A percentile compares a stretch with the other conserved stretches of the same genome.
Evolutionary conservation across 2,113 vertebrate genomes (phyloP).

Genomic region (Syngnathus floridae): DNA sequence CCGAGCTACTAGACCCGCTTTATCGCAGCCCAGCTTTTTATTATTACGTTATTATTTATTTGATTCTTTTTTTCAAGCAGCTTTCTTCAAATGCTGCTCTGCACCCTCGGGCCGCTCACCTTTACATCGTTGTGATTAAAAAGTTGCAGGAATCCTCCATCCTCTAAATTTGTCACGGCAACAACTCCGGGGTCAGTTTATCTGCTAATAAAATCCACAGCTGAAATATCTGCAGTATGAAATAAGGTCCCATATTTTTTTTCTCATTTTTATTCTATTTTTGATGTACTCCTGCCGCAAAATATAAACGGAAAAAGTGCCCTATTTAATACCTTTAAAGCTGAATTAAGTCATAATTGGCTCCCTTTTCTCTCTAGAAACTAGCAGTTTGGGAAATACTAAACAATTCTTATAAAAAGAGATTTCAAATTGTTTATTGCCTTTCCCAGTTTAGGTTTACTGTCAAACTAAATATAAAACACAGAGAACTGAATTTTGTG

Average conservation of each 20-base stretch:
- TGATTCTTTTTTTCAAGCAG: conserved; percentile 17
- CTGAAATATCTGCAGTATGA: conserved; percentile 40
- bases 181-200: conserved; percentile 43
- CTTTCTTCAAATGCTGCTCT: conserved; percentile 26
- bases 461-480: no score
- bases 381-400: no score
- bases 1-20: conserved; percentile 33
- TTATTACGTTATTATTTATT: conserved; percentile 3
- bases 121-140: conserved; percentile 49
- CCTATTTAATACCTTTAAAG: background rate
- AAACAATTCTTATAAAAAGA: no score
- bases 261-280: background rate
- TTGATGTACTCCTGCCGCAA: conserved; percentile 27
- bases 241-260: conserved; percentile 44
- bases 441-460: no score
- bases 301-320: conserved; percentile 13
- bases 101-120: conserved; percentile 26
- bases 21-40: conserved; percentile 19
- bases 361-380: background rate
- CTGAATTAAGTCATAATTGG: background rate
- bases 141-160: conserved; percentile 34
- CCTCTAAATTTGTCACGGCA: conserved; percentile 50
- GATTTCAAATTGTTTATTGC: no score
- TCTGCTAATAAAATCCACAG: conserved; percentile 55
- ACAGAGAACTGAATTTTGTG: background rate